Evolutionary conservation across 2,888 invertebrate genomes (phyloP).

Genomic region (Euclidia mi): DNA sequence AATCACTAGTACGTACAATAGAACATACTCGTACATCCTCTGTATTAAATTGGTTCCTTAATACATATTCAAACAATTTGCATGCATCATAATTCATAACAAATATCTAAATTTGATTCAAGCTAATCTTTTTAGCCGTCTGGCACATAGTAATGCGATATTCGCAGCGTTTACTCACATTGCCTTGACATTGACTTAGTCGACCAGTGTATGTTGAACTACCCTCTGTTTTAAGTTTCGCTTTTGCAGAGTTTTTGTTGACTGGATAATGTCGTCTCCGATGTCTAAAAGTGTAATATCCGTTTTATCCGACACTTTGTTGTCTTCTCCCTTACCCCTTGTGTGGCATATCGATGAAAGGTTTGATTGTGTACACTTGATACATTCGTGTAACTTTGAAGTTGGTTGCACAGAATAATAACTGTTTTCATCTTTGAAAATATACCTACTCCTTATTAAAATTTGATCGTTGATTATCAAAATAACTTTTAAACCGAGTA

Average conservation of each 20-base stretch:
- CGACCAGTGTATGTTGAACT: slow-evolving; percentile 25
- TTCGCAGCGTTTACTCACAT: slow-evolving; percentile 34
- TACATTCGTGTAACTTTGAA: no score
- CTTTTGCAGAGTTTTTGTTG: slow-evolving; percentile 9
- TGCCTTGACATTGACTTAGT: slow-evolving; percentile 58
- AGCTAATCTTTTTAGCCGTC: slow-evolving; percentile 31
- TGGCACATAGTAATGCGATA: slow-evolving; percentile 44
- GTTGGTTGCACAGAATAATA: no score
- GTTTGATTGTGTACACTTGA: no score
- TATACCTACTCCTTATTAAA: no score
- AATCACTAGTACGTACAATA: no score
- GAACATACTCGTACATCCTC: not conserved
- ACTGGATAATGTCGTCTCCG: slow-evolving; percentile 39
- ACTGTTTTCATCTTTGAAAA: no score
- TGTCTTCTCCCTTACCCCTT: slow-evolving; percentile 52
- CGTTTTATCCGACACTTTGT: slow-evolving; percentile 62
- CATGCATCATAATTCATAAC: slow-evolving; percentile 1
- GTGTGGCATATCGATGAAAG: slow-evolving; percentile 5
- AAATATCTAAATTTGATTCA: slow-evolving; percentile 23
- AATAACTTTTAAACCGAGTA: no score
- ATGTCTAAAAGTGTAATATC: slow-evolving; percentile 59
- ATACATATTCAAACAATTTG: slow-evolving; percentile 10
- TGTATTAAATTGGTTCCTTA: not conserved
- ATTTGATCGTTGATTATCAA: no score
- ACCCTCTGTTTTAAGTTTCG: slow-evolving; percentile 19